phyloP scores from a whole-genome alignment of 2,888 invertebrate species.

The Mycogona germanica region DNA sequence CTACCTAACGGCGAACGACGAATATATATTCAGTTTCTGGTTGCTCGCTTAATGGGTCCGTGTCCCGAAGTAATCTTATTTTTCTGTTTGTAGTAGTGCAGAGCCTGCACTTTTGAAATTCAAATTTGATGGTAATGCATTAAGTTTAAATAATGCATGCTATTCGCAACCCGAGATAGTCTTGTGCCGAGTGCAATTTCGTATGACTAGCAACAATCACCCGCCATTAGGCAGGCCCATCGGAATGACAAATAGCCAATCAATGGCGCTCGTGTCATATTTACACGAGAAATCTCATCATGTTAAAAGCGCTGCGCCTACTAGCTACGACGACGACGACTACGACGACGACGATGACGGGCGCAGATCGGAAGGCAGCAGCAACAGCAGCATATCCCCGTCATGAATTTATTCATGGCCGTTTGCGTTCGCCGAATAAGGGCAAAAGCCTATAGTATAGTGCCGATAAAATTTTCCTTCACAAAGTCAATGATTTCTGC shows the following conservation, averaged over 20 bases:
- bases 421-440: conserved; percentile 6
- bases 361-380: not conserved
- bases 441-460: not conserved
- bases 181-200: conserved; percentile 13
- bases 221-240: conserved; percentile 18
- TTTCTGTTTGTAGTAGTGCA: conserved; percentile 7
- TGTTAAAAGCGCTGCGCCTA: conserved; percentile 19
- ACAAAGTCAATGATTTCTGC: too few species aligned
- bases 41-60: not conserved
- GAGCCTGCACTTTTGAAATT: conserved; percentile 21
- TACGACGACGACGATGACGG: too few species aligned
- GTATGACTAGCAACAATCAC: conserved; percentile 12
- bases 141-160: conserved; percentile 21
- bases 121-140: conserved; percentile 23
- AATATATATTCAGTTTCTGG: not conserved
- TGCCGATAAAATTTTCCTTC: too few species aligned
- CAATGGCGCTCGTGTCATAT: conserved; percentile 21
- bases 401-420: conserved; percentile 22
- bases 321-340: not conserved
- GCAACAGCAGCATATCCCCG: not conserved
- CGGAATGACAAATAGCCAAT: conserved; percentile 21
- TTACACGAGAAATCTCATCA: conserved; percentile 22
- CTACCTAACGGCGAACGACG: too few species aligned
- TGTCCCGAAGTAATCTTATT: conserved; percentile 13
- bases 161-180: conserved; percentile 17